Percentiles rank a stretch among this genome's conserved stretches.
phyloP scores from a whole-genome alignment of 2,113 vertebrate species.

The Zeus faber region DNA sequence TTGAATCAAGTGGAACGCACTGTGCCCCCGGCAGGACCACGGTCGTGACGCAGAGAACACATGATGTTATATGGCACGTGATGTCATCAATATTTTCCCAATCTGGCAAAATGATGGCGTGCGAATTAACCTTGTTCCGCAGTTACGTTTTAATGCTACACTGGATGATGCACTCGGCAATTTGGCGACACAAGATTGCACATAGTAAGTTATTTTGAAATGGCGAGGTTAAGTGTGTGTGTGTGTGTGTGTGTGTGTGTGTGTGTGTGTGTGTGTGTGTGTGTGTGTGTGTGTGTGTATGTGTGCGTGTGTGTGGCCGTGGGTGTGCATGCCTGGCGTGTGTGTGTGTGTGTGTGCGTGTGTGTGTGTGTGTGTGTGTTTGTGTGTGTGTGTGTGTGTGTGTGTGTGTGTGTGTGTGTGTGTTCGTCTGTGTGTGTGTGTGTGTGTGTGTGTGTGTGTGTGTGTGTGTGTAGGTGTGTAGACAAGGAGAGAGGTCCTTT shows the following conservation, averaged over 20 bases:
- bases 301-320: too few species aligned
- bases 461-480: neutral
- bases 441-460: neutral
- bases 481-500: constrained; percentile 30
- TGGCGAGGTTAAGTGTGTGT: constrained; percentile 5
- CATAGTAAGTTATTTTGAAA: constrained; percentile 24
- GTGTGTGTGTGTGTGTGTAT: too few species aligned
- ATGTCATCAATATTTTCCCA: too few species aligned
- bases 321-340: neutral
- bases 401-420: neutral
- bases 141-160: constrained; percentile 12
- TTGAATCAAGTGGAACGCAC: too few species aligned
- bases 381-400: neutral
- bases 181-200: constrained; percentile 40
- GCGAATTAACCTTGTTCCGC: constrained; percentile 10
- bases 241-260: too few species aligned
- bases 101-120: neutral
- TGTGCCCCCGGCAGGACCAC: too few species aligned
- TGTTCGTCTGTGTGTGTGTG: neutral
- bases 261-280: too few species aligned
- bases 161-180: constrained; percentile 35
- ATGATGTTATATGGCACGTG: too few species aligned
- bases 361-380: neutral
- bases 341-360: constrained; percentile 1
- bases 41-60: too few species aligned